Evolutionary conservation across 2,888 invertebrate genomes (phyloP), one percentile per base, ranked within the genome.

Genomic region (Sturmia bella): DNA sequence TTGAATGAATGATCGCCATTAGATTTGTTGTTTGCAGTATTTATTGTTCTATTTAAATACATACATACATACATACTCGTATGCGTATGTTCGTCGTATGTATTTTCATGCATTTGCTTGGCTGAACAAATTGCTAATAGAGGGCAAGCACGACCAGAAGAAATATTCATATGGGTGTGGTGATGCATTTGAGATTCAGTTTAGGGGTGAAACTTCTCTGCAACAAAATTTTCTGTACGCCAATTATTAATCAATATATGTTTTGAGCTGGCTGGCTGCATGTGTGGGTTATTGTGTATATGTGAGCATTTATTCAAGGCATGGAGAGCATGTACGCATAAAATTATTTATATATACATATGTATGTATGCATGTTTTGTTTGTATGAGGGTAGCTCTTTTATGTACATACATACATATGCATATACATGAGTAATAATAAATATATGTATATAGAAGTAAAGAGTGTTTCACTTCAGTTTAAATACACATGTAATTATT

Each of bases 171-270:
- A 73, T 37, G 79, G 79, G 79, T 74, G 80, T 70, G 75, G 57
- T 45, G 37, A 69, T 52, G 57, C 64, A 57, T 12, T 57, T n/a
- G 7, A 39, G 13, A 48, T 43, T 13, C 11, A 27, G 43, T 45
- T 52, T 70, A 80, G 66, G 80, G 80, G 64, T 80, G 80, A 75
- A 32, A 74, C 52, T 52, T n/a, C 1, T 59, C 4, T 59, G 57
- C 68, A 68, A 37, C 45, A 43, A 24, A 32, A 50, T 1, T 48
- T 32, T 32, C 13, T 37, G 32, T 32, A 24, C 56, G 63, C 69
- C 54, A 74, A 68, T 45, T 61, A 54, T 50, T 43, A 2, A 45
- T 39, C 50, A 68, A 43, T 52, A 13, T 12, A 27, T 37, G 57
- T 59, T 21, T 27, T 17, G 15, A 43, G 15, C 21, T 17, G 7